Evolutionary conservation across 2,113 vertebrate species (phyloP).

Genomic region (Romanogobio albipinnatus): DNA sequence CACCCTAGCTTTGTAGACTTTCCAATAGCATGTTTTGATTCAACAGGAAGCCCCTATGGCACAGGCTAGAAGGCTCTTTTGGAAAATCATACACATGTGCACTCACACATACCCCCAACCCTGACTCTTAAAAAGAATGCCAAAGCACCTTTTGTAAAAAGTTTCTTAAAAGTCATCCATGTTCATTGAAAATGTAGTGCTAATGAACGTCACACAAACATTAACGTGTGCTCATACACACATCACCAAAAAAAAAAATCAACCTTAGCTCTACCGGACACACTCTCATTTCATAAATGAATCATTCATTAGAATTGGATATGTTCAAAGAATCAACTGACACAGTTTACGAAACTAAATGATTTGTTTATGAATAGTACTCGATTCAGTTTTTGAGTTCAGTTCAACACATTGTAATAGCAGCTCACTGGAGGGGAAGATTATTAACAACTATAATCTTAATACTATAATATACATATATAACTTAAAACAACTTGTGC

Average conservation of each 20-base stretch:
- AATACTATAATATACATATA: too few species aligned
- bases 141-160: not conserved
- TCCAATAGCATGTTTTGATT: conserved; percentile 23
- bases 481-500: not conserved
- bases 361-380: not conserved
- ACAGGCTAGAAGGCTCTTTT: conserved; percentile 14
- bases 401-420: not conserved
- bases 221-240: too few species aligned
- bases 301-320: not conserved
- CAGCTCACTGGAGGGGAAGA: not conserved
- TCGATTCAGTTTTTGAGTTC: not conserved
- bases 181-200: not conserved
- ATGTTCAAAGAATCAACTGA: not conserved
- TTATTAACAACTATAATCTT: not conserved
- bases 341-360: not conserved
- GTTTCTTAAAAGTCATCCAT: not conserved
- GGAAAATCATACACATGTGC: conserved; percentile 16
- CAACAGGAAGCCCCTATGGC: conserved; percentile 1
- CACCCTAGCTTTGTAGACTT: conserved; percentile 1
- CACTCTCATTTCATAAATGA: not conserved
- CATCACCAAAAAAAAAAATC: not conserved
- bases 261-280: not conserved
- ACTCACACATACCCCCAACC: not conserved
- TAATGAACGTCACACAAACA: too few species aligned
- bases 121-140: not conserved